These are phyloP conservation scores for Ctenopoma kingsleyae DNA, from an alignment of 2,797 vertebrate genomes.

Conservation along the genomic window DNA sequence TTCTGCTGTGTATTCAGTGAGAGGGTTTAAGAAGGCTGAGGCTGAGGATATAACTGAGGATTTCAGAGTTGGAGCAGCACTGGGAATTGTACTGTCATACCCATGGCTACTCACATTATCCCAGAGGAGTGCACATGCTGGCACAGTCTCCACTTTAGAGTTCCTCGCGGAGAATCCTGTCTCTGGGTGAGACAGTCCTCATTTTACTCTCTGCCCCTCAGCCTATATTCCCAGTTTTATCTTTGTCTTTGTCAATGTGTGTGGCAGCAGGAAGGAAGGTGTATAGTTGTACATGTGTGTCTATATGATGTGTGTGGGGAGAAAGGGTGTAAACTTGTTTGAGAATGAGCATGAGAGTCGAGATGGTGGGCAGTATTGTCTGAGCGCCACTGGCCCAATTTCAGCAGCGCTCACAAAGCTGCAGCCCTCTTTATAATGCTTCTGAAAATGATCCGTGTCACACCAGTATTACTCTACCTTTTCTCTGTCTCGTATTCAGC, in stretches of 20 bases:
- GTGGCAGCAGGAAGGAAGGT: slow-evolving; percentile 3
- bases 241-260: slow-evolving; percentile 16
- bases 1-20: slow-evolving; percentile 26
- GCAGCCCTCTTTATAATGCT: slow-evolving; percentile 40
- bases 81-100: slow-evolving; percentile 62
- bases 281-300: neutral
- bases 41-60: slow-evolving; percentile 43
- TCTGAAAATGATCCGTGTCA: slow-evolving; percentile 38
- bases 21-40: slow-evolving; percentile 46
- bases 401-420: slow-evolving; percentile 17
- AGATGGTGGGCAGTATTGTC: slow-evolving; percentile 25
- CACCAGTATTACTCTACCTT: neutral
- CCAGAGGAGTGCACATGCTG: slow-evolving; percentile 61
- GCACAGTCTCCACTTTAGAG: slow-evolving; percentile 62
- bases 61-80: slow-evolving; percentile 46
- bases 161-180: slow-evolving; percentile 53
- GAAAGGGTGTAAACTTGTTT: neutral
- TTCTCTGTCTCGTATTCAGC: neutral
- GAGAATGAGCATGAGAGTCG: slow-evolving; percentile 5
- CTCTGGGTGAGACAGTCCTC: slow-evolving; percentile 45
- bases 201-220: slow-evolving; percentile 53
- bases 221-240: slow-evolving; percentile 38
- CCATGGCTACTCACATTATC: slow-evolving; percentile 65
- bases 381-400: slow-evolving; percentile 46
- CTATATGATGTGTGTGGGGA: slow-evolving; percentile 8